Evolutionary conservation across 2,113 vertebrate genomes (phyloP), one percentile per base, ranked within the genome.

Genomic region (Cariama cristata): DNA sequence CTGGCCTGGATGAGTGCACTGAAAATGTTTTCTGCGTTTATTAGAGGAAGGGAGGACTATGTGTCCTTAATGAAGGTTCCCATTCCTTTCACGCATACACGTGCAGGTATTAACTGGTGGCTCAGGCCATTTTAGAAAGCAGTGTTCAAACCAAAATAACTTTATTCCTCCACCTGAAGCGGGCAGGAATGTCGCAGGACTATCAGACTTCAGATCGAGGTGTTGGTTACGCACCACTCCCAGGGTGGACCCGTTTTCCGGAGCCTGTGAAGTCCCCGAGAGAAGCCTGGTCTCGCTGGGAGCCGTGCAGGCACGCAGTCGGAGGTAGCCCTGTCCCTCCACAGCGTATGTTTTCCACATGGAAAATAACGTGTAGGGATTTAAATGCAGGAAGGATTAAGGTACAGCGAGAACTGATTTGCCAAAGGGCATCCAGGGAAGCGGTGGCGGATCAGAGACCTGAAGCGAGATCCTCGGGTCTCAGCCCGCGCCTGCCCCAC

Each of bases 401-500:
- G 86, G 75, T 59, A 3, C 45, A 45, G 86, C 5, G 18, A 80
- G 86, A 66, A n/a, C 30, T 40, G 62, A 30, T 82, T 71, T 75
- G 88, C 88, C 88, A 28, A 40, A 56, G 84, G 82, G 63, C 66
- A 11, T 11, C n/a, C 11, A 1, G 82, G 81, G 85, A 75, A 81
- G 90, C 1, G 4, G 27, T 26, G 86, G 52, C 71, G 35, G 62
- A 68, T 67, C 53, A 52, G 79, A 44, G 92, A 60, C 12, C 56
- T 4, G 12, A 20, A 47, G 66, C 1, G 7, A 53, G 77, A 68
- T 44, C 79, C 73, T 26, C 5, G 1, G 33, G 22, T 68, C 84
- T 62, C 87, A 67, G 84, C 60, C 81, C 0, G 2, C 0, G 0
- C 79, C 49, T 63, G 53, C 59, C 35, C 24, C 33, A 0, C 27